Evolutionary conservation across 2,888 invertebrate species (phyloP).

Genomic region (Empis stercorea): DNA sequence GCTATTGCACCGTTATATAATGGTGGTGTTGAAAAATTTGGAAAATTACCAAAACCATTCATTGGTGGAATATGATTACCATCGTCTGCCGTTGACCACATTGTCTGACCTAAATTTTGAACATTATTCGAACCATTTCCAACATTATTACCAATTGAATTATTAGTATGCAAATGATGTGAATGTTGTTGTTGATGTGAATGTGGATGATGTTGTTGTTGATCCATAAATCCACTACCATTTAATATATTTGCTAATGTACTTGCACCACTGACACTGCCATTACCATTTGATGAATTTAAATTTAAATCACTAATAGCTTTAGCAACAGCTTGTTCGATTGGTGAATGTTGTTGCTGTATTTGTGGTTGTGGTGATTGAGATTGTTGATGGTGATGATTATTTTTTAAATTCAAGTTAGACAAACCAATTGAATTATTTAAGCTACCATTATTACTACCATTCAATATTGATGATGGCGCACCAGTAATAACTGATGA

Average conservation of each 20-base stretch:
- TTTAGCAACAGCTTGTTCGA: constrained; percentile 5
- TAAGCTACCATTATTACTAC: background rate
- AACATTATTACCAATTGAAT: constrained; percentile 4
- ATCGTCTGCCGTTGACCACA: constrained; percentile 15
- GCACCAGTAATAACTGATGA: constrained; percentile 1
- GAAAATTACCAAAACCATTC: constrained; percentile 14
- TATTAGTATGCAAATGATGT: constrained; percentile 3
- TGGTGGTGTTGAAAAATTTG: constrained; percentile 14
- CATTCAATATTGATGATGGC: constrained; percentile 8
- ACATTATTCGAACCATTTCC: constrained; percentile 3
- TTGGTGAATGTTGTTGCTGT: constrained; percentile 5
- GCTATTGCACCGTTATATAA: constrained; percentile 9
- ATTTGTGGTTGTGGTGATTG: constrained; percentile 3
- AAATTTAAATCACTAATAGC: constrained; percentile 9
- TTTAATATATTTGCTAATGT: constrained; percentile 11
- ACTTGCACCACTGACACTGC: background rate
- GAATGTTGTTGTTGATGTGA: constrained; percentile 8
- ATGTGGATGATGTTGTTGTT: constrained; percentile 5
- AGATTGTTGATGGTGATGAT: background rate
- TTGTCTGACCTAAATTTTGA: constrained; percentile 4
- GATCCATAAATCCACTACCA: constrained; percentile 9
- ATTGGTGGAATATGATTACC: constrained; percentile 10
- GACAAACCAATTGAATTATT: background rate
- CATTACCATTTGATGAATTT: constrained; percentile 9
- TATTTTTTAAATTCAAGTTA: background rate